A percentile compares a stretch with the other conserved stretches of the same genome.
Evolutionary conservation across 2,797 vertebrate species (phyloP).

Genomic region (Margarornis squamiger): DNA sequence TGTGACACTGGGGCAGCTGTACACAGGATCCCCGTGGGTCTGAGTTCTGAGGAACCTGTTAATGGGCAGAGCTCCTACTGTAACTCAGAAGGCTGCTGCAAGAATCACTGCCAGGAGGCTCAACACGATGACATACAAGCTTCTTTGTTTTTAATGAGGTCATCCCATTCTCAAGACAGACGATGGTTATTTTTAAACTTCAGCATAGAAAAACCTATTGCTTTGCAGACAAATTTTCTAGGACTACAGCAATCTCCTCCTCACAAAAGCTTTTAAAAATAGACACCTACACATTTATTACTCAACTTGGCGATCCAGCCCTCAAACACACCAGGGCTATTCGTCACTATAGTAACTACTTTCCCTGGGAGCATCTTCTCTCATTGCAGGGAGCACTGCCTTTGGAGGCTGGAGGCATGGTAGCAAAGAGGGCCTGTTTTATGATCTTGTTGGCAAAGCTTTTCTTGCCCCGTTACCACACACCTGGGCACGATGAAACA

Average conservation of each 20-base stretch:
- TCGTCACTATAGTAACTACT: conserved; percentile 47
- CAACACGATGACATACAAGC: neutral
- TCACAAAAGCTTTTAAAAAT: conserved; percentile 42
- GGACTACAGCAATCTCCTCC: conserved; percentile 12
- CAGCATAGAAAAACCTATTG: conserved; percentile 7
- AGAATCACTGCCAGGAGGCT: conserved; percentile 20
- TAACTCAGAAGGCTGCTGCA: neutral
- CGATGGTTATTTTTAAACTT: conserved; percentile 49
- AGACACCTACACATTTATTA: conserved; percentile 57
- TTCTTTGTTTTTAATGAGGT: conserved; percentile 56
- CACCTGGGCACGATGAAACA: neutral
- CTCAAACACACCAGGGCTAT: neutral
- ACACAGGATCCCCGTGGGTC: accelerated
- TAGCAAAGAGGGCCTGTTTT: neutral
- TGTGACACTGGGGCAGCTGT: neutral
- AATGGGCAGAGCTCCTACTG: neutral
- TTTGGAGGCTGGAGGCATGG: neutral
- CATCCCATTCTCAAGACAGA: conserved; percentile 53
- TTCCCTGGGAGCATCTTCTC: conserved; percentile 27
- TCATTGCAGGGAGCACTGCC: neutral
- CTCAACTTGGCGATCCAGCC: conserved; percentile 28
- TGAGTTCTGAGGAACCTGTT: neutral
- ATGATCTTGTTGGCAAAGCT: neutral
- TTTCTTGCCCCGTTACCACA: neutral
- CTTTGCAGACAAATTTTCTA: conserved; percentile 21